Evolutionary conservation across 2,888 invertebrate genomes (phyloP).

Genomic region (Platypus cylindrus): DNA sequence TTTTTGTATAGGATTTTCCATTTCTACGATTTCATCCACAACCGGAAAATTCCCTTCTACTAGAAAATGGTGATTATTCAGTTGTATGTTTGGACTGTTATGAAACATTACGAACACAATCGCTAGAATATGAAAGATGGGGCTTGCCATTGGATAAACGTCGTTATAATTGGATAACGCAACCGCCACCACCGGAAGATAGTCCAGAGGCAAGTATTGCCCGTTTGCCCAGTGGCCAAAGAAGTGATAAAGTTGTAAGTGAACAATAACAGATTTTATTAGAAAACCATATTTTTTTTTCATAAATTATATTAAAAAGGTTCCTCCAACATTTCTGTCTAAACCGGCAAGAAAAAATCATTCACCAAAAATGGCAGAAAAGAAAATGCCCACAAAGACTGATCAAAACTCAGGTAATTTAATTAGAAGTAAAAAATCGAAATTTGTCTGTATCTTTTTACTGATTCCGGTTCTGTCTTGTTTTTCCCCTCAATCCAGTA

Average conservation of each 20-base stretch:
- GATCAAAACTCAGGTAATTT: slow-evolving; percentile 31
- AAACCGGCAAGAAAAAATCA: slow-evolving; percentile 49
- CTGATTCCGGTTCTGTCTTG: no score
- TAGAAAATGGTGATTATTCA: slow-evolving; percentile 83
- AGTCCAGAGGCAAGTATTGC: slow-evolving; percentile 76
- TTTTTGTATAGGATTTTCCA: slow-evolving; percentile 62
- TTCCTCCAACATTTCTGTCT: slow-evolving; percentile 41
- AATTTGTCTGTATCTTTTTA: no score
- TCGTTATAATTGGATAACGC: slow-evolving; percentile 89
- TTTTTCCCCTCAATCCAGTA: no score
- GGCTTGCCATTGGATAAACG: slow-evolving; percentile 82
- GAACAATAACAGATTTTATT: no score
- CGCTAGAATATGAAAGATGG: slow-evolving; percentile 79
- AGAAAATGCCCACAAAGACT: slow-evolving; percentile 28
- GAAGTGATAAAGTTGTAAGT: slow-evolving; percentile 63
- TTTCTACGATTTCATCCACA: slow-evolving; percentile 73
- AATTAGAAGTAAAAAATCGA: no score
- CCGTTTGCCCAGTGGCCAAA: slow-evolving; percentile 71
- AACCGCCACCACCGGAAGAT: slow-evolving; percentile 85
- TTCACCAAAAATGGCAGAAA: slow-evolving; percentile 48
- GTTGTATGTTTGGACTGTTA: slow-evolving; percentile 89
- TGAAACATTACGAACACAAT: slow-evolving; percentile 81
- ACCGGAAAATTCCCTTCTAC: slow-evolving; percentile 68
- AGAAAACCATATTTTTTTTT: slow-evolving; percentile 17
- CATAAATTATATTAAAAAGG: no score